These are phyloP conservation scores for Megastigmus dorsalis DNA, from an alignment of 2,888 invertebrate species.

Conservation along the genomic window DNA sequence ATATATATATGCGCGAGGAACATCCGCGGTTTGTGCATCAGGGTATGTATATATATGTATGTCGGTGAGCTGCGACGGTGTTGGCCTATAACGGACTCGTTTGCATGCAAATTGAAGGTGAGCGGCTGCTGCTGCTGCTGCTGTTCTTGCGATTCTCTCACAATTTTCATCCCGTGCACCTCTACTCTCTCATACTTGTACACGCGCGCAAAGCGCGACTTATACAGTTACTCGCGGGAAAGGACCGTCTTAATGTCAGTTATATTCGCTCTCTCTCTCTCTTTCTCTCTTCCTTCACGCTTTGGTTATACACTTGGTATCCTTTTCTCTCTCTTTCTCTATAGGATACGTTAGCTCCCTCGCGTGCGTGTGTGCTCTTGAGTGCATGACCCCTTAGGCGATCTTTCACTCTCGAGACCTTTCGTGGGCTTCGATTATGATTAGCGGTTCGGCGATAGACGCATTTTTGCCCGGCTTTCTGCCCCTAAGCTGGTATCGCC, in stretches of 20 bases:
- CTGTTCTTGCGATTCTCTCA: constrained; percentile 50
- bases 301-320: too few species aligned
- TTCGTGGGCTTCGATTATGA: background rate
- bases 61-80: too few species aligned
- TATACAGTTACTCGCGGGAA: constrained; percentile 33
- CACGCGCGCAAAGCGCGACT: background rate
- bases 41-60: too few species aligned
- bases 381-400: too few species aligned
- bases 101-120: constrained; percentile 44
- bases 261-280: background rate
- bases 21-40: too few species aligned
- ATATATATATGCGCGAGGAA: too few species aligned
- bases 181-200: too few species aligned
- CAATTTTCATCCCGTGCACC: constrained; percentile 36
- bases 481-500: too few species aligned
- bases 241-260: constrained; percentile 16
- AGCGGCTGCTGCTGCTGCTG: too few species aligned
- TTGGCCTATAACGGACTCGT: constrained; percentile 42
- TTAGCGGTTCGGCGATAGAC: background rate
- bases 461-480: too few species aligned
- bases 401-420: background rate
- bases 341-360: background rate
- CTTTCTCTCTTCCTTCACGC: too few species aligned
- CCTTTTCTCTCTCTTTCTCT: background rate
- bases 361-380: too few species aligned